Evolutionary conservation across 1,140 invertebrate species (phyloP), one percentile per base, ranked within the genome.

Genomic region (Drosophila murphyi): DNA sequence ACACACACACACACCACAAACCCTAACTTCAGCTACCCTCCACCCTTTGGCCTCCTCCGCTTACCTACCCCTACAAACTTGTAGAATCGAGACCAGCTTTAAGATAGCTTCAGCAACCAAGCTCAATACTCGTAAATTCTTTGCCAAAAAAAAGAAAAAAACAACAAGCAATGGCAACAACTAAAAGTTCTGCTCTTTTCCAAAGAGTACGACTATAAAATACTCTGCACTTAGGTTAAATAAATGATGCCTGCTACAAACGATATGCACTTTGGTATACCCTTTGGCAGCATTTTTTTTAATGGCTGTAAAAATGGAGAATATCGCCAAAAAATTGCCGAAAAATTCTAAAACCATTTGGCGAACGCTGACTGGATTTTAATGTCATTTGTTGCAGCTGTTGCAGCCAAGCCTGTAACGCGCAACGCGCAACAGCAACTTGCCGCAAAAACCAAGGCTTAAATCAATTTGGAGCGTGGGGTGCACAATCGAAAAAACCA

Each of bases 331-430:
- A 56, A 61, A 63, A 31, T 69, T 8, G 50, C 20, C 20, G 29
- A 65, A 67, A 79, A 79, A 77, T 52, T 64, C 63, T 70, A 70
- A 75, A 70, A 67, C 34, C 43, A 59, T 75, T 71, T 61, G 5
- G 50, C 20, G 39, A 48, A 12, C 47, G 50, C 41, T 72, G 59
- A 65, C 73, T 76, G 60, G 73, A 88, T 78, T 78, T 80, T 74
- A 89, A 83, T 83, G 77, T 65, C 69, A 88, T 88, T 83, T 88
- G 83, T 45, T 70, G 71, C 82, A 87, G 76, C 82, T 87, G 82
- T 69, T 71, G 55, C 82, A 59, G 39, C 63, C 2, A 43, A 62
- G 20, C 45, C 69, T 51, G 20, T 20, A 20, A 20, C 20, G 20
- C 20, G 20, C 20, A 20, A 20, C 20, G 20, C 20, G 47, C 51